Base-by-base conservation (phyloP, 2,797 vertebrate genomes). In the Sphaeramia orbicularis region DNA sequence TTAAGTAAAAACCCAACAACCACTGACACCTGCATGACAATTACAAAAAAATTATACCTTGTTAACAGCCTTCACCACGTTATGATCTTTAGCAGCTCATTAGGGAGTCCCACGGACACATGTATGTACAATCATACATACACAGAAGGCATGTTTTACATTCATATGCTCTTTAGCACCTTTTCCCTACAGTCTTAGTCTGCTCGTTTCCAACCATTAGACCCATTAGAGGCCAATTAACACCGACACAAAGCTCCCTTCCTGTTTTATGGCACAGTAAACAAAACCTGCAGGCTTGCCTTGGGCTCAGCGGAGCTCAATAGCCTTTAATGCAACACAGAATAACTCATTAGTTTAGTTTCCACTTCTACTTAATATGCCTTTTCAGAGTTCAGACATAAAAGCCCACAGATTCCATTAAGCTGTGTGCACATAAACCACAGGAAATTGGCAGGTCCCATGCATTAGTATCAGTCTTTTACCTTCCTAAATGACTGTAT, bases 171-270 rank as follows among this genome's bases (percentile, higher is more conserved):
- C 74, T 78, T 79, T 69, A 85, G 74, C 87, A 78, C 83, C 81
- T 89, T 76, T 76, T 74, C 80, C 80, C 86, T 57, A 2, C 47
- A 72, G 71, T 65, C 62, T 80, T 67, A 67, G 71, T 52, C 66
- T 76, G 77, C 76, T 70, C 18, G 40, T 86, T 89, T 79, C 76
- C 72, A 87, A 79, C 84, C 84, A 92, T 92, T 90, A 92, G 68
- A 58, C 63, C 83, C 88, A 92, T 92, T 91, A 91, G 82, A 80
- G 88, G 76, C 79, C 87, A 89, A 91, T 94, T 93, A 92, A 89
- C 87, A 81, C 66, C 13, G 59, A 79, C 84, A 90, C 89, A 92
- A 89, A 90, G 81, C 88, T 77, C 57, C 79, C 81, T 90, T 85
- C 85, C 87, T 76, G 71, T 81, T 93, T 93, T 90, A 93, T 71